These are phyloP conservation scores for Quadroppia sp. DNA, from an alignment of 2,888 invertebrate species.

Conservation along the genomic window DNA sequence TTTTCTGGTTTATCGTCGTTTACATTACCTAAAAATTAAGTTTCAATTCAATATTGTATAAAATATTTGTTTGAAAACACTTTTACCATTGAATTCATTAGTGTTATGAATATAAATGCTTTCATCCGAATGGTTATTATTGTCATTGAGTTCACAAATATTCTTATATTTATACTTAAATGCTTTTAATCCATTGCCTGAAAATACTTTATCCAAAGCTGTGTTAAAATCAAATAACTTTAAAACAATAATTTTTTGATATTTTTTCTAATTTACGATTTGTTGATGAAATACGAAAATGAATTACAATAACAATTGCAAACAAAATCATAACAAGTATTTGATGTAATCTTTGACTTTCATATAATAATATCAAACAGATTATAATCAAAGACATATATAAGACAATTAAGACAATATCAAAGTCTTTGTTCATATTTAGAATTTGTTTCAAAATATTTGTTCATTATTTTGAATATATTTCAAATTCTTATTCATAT, in stretches of 20 bases:
- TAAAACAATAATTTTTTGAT: neutral
- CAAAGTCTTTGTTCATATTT: neutral
- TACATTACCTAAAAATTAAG: neutral
- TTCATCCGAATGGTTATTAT: neutral
- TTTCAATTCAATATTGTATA: neutral
- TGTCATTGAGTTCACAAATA: neutral
- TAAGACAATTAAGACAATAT: neutral
- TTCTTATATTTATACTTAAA: neutral
- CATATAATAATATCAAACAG: neutral
- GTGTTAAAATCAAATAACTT: neutral
- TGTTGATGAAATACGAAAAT: neutral
- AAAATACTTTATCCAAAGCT: constrained; percentile 3
- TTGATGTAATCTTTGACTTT: neutral
- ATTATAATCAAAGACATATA: neutral
- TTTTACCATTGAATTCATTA: constrained; percentile 16
- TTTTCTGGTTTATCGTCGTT: neutral
- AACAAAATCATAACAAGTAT: neutral
- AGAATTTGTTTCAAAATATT: neutral
- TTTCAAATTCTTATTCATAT: too few relatives aligned
- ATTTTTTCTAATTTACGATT: neutral
- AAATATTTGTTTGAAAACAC: neutral
- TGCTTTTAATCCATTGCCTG: neutral
- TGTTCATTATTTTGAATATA: too few relatives aligned
- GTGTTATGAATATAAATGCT: constrained; percentile 15
- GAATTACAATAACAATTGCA: neutral